phyloP scores from a whole-genome alignment of 2,888 invertebrate species.

The Xanthia icteritia region DNA sequence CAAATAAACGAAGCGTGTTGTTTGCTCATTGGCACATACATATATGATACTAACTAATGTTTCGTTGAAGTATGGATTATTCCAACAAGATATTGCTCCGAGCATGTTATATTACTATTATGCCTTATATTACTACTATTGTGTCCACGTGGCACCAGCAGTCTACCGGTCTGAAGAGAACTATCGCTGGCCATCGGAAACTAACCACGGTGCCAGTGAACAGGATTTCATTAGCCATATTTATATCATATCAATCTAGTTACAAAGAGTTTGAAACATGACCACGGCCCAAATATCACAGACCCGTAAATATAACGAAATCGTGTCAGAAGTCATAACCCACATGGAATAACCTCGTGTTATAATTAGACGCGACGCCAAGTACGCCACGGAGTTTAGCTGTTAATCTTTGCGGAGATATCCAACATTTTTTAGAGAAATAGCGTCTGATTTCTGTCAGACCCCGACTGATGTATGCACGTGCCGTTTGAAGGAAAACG shows the following conservation, averaged over 20 bases:
- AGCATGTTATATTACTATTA: too few relatives aligned
- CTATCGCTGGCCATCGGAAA: neutral
- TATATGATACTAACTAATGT: constrained; percentile 65
- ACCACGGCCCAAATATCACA: constrained; percentile 74
- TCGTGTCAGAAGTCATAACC: constrained; percentile 85
- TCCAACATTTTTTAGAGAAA: constrained; percentile 51
- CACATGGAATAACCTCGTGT: constrained; percentile 81
- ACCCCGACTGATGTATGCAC: constrained; percentile 37
- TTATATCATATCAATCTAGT: constrained; percentile 1
- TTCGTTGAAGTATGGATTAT: constrained; percentile 34
- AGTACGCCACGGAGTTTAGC: constrained; percentile 56
- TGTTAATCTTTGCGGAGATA: constrained; percentile 54
- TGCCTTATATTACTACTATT: neutral
- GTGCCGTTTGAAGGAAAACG: constrained; percentile 46
- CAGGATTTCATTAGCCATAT: neutral
- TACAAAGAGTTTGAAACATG: constrained; percentile 38
- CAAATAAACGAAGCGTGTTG: constrained; percentile 84
- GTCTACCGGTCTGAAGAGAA: neutral
- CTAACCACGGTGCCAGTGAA: neutral
- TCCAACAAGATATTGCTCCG: constrained; percentile 18
- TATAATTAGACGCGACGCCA: constrained; percentile 80
- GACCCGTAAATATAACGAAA: constrained; percentile 75
- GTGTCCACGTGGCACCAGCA: neutral
- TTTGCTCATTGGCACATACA: constrained; percentile 80
- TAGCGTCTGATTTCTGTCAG: constrained; percentile 49